Base-by-base conservation (phyloP, 2,113 vertebrate genomes). In the Ctenodactylus gundi region DNA sequence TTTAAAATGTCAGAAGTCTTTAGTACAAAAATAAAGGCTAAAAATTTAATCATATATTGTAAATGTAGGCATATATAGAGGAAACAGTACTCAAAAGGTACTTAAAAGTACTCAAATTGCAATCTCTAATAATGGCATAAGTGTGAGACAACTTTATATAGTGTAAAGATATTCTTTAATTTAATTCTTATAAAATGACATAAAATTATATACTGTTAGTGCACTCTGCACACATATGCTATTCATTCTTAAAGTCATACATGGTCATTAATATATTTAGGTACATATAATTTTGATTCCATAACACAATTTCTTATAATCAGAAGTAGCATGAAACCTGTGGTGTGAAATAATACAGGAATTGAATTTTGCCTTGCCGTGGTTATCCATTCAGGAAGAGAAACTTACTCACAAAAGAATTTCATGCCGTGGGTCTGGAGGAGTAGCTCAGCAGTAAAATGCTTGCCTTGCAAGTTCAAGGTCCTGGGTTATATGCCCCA, bases 1-100 rank as follows among this genome's bases (percentile, higher is more conserved):
- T 96, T 98, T 97, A 97, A 98, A 98, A 97, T 98, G 95, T 97
- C 96, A 98, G 83, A 97, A 97, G 88, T 93, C 97, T 82, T 97
- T 96, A 97, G 72, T 20, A 87, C 68, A 95, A 96, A 97, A 97
- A 96, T 93, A 97, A 96, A 97, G 80, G 68, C 92, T 93, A 96
- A 94, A n/a, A 94, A 90, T 86, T 36, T 78, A 92, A 97, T 72
- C 62, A 82, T 94, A 70, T 91, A 88, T 92, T 89, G 49, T 96
- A 93, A 96, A 95, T 97, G 77, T 67, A 95, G 75, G 17, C 75
- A 53, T 70, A 86, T 36, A 81, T 70, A 85, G 94, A 81, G 44
- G 80, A 95, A 90, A n/a, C 11, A 81, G 12, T 57, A 36, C 6
- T 60, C 12, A 44, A 57, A 51, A 80, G 36, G 8, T 68, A n/a